A percentile compares a stretch with the other conserved stretches of the same genome.
phyloP scores from a whole-genome alignment of 2,888 invertebrate genomes.

The Pristionchus maxplancki region DNA sequence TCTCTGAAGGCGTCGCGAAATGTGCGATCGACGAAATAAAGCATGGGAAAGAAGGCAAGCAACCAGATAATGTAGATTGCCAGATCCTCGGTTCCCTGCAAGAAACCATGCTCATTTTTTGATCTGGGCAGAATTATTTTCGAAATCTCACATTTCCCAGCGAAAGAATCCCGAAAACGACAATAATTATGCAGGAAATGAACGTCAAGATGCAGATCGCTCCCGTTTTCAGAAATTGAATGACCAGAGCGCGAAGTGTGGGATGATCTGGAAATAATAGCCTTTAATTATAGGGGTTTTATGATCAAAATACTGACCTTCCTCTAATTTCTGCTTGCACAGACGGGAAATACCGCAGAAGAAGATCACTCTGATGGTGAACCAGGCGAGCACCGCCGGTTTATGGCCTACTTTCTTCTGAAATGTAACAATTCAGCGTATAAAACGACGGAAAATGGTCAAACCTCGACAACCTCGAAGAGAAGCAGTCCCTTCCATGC shows the following conservation, averaged over 20 bases:
- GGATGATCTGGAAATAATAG: neutral
- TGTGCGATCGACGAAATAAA: neutral
- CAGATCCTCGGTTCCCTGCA: neutral
- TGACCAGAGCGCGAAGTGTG: neutral
- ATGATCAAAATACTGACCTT: neutral
- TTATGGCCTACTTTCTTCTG: neutral
- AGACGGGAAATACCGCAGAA: neutral
- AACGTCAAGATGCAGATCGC: neutral
- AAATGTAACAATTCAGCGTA: neutral
- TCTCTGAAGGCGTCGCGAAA: neutral
- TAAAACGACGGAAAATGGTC: too few relatives aligned
- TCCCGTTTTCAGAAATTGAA: neutral
- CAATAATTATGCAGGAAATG: neutral
- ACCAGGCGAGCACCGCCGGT: neutral
- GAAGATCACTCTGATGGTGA: neutral
- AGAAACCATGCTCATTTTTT: neutral
- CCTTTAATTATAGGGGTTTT: neutral
- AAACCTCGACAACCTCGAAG: too few relatives aligned
- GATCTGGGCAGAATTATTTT: neutral
- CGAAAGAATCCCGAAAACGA: neutral
- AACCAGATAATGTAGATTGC: neutral
- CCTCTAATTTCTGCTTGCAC: neutral
- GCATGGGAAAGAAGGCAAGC: neutral
- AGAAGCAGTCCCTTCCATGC: too few relatives aligned
- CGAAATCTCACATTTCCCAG: neutral